Evolutionary conservation across 2,888 invertebrate genomes (phyloP).

Genomic region (Sarcophaga caerulescens): DNA sequence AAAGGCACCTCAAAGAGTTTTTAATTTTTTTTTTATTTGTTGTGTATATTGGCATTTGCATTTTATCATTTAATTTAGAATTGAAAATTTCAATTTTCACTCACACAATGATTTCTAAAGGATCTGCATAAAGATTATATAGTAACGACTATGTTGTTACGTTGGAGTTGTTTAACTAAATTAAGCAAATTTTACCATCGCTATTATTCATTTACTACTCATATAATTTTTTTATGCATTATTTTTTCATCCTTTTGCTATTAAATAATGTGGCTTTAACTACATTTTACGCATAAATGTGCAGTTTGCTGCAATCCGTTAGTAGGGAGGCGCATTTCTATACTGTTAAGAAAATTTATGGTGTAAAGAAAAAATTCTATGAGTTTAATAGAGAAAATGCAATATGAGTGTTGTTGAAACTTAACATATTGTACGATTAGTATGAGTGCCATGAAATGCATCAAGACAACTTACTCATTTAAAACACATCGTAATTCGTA

Average conservation of each 20-base stretch:
- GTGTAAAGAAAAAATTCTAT: background rate
- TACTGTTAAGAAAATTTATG: too few species aligned
- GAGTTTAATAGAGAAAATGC: too few species aligned
- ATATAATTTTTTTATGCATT: constrained; percentile 19
- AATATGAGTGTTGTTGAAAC: too few species aligned
- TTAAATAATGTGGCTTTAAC: constrained; percentile 58
- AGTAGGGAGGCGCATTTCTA: constrained; percentile 9
- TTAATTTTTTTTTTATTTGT: too few species aligned
- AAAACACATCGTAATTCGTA: too few species aligned
- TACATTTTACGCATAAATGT: constrained; percentile 40
- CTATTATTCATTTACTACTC: constrained; percentile 48
- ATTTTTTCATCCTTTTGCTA: constrained; percentile 30
- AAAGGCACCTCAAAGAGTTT: too few species aligned
- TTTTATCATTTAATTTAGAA: background rate
- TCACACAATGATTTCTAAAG: background rate
- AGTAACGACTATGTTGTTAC: constrained; percentile 2
- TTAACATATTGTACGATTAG: too few species aligned
- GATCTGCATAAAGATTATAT: background rate
- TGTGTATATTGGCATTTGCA: background rate
- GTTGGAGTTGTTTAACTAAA: constrained; percentile 44
- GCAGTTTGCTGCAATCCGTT: constrained; percentile 24
- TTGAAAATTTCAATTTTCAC: background rate
- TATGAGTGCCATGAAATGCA: too few species aligned
- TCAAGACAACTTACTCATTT: too few species aligned
- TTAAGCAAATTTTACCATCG: constrained; percentile 36